phyloP scores from a whole-genome alignment of 1,140 invertebrate genomes.

The Eumaeus atala region DNA sequence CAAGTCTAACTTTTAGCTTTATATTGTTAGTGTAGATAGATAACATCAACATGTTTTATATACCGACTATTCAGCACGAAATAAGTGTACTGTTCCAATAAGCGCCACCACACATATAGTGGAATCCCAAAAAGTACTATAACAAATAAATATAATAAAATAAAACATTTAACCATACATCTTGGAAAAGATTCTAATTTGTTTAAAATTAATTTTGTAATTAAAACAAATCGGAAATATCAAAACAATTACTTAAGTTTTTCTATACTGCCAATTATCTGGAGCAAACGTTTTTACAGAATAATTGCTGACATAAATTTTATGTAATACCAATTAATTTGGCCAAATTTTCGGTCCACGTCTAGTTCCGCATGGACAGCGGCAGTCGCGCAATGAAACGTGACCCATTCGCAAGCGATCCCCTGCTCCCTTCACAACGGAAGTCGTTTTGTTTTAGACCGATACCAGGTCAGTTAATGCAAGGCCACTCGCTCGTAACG shows the following conservation, averaged over 20 bases:
- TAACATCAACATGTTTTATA: too few relatives aligned
- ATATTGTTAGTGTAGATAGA: too few relatives aligned
- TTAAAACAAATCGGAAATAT: too few relatives aligned
- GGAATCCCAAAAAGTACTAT: too few relatives aligned
- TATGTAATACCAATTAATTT: conserved; percentile 24
- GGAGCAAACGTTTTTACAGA: conserved; percentile 15
- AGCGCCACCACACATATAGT: too few relatives aligned
- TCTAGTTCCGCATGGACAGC: conserved; percentile 21
- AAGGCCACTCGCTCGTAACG: not conserved
- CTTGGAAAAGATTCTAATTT: too few relatives aligned
- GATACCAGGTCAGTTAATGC: conserved; percentile 8
- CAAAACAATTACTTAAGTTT: not conserved
- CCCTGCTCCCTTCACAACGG: conserved; percentile 32
- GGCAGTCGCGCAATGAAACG: conserved; percentile 34
- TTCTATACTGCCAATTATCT: not conserved
- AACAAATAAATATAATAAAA: too few relatives aligned
- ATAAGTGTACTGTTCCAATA: too few relatives aligned
- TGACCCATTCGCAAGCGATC: conserved; percentile 43
- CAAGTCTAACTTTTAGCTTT: too few relatives aligned
- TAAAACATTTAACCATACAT: too few relatives aligned
- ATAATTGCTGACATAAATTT: conserved; percentile 17
- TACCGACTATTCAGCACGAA: too few relatives aligned
- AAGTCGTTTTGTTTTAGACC: conserved; percentile 18
- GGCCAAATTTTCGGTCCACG: conserved; percentile 18
- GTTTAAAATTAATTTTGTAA: too few relatives aligned